Percentiles rank a stretch among this genome's conserved stretches.
Evolutionary conservation across 1,140 invertebrate species (phyloP).

Genomic region (Macrostomum lignano): DNA sequence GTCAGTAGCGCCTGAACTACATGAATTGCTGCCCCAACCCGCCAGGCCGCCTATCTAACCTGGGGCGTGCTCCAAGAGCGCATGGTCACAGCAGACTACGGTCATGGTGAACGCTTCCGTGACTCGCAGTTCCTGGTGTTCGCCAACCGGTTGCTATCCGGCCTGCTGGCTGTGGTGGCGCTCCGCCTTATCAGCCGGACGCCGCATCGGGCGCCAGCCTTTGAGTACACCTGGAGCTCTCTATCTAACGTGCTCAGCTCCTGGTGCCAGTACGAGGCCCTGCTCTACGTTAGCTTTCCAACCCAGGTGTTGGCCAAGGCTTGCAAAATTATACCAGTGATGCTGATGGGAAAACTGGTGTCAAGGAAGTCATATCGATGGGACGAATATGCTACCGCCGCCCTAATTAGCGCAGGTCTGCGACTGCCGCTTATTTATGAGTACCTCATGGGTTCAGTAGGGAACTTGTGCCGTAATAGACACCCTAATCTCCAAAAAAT

Average conservation of each 20-base stretch:
- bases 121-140: slow-evolving; percentile 85
- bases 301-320: slow-evolving; percentile 44
- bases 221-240: slow-evolving; percentile 81
- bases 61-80: neutral
- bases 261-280: slow-evolving; percentile 95
- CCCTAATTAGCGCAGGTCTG: slow-evolving; percentile 60
- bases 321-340: slow-evolving; percentile 56
- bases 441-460: no score
- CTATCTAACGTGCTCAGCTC: slow-evolving; percentile 91
- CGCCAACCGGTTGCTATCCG: slow-evolving; percentile 58
- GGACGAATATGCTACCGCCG: slow-evolving; percentile 67
- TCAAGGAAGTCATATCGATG: slow-evolving; percentile 57
- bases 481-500: no score
- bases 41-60: no score
- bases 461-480: no score
- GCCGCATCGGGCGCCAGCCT: slow-evolving; percentile 39
- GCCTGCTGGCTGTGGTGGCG: slow-evolving; percentile 39
- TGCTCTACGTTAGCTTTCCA: slow-evolving; percentile 91
- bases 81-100: slow-evolving; percentile 1
- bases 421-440: no score
- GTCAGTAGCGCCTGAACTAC: no score
- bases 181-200: slow-evolving; percentile 33
- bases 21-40: no score
- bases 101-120: slow-evolving; percentile 38
- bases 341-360: slow-evolving; percentile 83